Evolutionary conservation across 2,888 invertebrate genomes (phyloP), one percentile per base, ranked within the genome.

Genomic region (Drosophila merina): DNA sequence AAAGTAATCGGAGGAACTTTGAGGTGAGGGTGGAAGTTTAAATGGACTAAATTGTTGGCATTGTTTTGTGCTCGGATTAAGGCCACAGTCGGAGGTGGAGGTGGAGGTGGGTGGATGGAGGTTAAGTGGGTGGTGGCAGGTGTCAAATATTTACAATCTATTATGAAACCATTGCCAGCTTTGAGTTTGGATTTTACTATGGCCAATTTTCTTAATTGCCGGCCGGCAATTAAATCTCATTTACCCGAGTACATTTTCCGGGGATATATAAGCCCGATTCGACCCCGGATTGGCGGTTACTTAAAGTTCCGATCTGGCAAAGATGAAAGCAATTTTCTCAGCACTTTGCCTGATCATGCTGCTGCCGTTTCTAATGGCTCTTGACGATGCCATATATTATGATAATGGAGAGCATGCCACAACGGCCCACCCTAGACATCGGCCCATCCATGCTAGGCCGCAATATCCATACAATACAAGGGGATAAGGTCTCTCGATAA

Each of bases 101-200:
- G 71, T 69, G 73, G 64, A 36, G 62, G 38, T 44, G 47, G 72
- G 54, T 48, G 40, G 51, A 6, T 28, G 28, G 6, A 59, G 70
- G 33, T 31, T 14, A 56, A 57, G 38, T 45, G 68, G 63, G 9
- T 54, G 14, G 50, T 36, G 66, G 58, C 14, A 40, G 88, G 74
- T 82, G 85, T 85, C 85, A 82, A 82, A 86, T 85, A 79, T 81
- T 77, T 79, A 79, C 76, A 89, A 79, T 87, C 79, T 77, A 82
- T 82, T 85, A 85, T 73, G 57, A 62, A 85, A 57, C 75, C 75
- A 82, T 60, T 74, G 74, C 62, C 63, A 54, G 77, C 60, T 73
- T 36, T 36, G 36, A 60, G 49, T 62, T 36, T 20, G 63, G 40
- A 7, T 20, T 9, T 63, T 75, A 66, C 33, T 55, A 55, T 54